Percentiles rank a stretch among this genome's conserved stretches.
Evolutionary conservation across 2,888 invertebrate species (phyloP).

Genomic region (Thereva nobilitata): DNA sequence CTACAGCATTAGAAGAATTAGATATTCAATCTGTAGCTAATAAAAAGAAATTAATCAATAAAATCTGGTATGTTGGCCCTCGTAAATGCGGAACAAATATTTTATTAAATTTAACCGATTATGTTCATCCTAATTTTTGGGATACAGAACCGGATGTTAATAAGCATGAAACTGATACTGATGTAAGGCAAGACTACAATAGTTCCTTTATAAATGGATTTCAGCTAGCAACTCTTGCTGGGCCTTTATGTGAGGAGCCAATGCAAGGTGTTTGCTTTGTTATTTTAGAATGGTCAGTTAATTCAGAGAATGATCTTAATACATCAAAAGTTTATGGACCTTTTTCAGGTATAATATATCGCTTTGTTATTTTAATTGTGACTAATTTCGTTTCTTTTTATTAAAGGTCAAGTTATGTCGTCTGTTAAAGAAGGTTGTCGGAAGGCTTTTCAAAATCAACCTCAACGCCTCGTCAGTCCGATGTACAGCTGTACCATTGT

Average conservation of each 20-base stretch:
- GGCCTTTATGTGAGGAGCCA: slow-evolving; percentile 96
- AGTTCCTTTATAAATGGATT: slow-evolving; percentile 84
- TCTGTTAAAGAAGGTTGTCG: slow-evolving; percentile 86
- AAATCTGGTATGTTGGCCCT: slow-evolving; percentile 93
- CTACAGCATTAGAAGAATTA: slow-evolving; percentile 64
- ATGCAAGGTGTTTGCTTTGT: slow-evolving; percentile 93
- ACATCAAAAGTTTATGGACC: slow-evolving; percentile 55
- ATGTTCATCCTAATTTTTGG: slow-evolving; percentile 67
- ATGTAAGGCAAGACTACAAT: slow-evolving; percentile 66
- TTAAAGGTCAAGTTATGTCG: slow-evolving; percentile 85
- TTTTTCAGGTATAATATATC: slow-evolving; percentile 60
- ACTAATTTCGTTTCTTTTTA: slow-evolving; percentile 6
- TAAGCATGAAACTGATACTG: slow-evolving; percentile 48
- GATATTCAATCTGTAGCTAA: slow-evolving; percentile 59
- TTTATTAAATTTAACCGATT: slow-evolving; percentile 76
- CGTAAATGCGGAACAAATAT: slow-evolving; percentile 87
- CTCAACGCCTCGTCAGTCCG: slow-evolving; percentile 90
- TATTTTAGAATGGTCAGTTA: slow-evolving; percentile 79
- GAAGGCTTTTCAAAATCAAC: slow-evolving; percentile 84
- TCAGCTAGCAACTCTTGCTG: slow-evolving; percentile 82
- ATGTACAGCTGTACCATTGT: slow-evolving; percentile 87
- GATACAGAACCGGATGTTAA: slow-evolving; percentile 52
- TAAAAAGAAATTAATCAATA: slow-evolving; percentile 61
- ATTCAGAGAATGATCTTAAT: slow-evolving; percentile 55
- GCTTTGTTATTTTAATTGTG: slow-evolving; percentile 23